These are phyloP conservation scores for Heliconius sara DNA, from an alignment of 2,888 invertebrate genomes.

Conservation along the genomic window DNA sequence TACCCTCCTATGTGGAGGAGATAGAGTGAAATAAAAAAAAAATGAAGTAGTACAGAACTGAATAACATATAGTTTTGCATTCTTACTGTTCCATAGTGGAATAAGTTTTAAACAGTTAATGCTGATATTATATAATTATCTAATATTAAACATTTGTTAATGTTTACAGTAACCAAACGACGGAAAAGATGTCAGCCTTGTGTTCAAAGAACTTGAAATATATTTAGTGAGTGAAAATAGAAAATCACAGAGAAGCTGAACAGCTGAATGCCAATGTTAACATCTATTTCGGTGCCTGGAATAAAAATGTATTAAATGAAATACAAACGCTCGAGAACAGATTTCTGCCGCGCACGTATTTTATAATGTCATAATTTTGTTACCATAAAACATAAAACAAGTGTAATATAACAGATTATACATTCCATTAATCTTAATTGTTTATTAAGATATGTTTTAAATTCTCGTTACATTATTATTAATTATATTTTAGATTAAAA, in stretches of 20 bases:
- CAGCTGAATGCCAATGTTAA: slow-evolving; percentile 80
- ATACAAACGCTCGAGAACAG: slow-evolving; percentile 49
- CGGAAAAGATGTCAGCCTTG: slow-evolving; percentile 71
- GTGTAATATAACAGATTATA: slow-evolving; percentile 34
- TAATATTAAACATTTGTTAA: slow-evolving; percentile 2
- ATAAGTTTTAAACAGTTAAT: no score
- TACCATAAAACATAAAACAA: slow-evolving; percentile 41
- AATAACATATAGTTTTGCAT: background rate
- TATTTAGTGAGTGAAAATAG: slow-evolving; percentile 74
- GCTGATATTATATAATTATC: background rate
- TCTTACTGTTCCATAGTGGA: background rate
- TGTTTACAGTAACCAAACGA: slow-evolving; percentile 18
- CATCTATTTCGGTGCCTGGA: slow-evolving; percentile 67
- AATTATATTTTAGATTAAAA: background rate
- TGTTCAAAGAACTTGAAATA: slow-evolving; percentile 63
- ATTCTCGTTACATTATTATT: background rate
- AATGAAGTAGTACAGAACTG: no score
- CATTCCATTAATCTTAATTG: slow-evolving; percentile 35
- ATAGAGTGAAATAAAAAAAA: no score
- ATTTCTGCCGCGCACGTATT: slow-evolving; percentile 44
- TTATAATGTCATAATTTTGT: slow-evolving; percentile 46
- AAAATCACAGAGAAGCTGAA: slow-evolving; percentile 66
- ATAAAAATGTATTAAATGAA: slow-evolving; percentile 58
- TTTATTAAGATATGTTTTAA: background rate
- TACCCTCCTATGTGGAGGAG: no score